Conservation (phyloP, 1,140 invertebrate genomes). For the Zaprionus camerounensis region DNA sequence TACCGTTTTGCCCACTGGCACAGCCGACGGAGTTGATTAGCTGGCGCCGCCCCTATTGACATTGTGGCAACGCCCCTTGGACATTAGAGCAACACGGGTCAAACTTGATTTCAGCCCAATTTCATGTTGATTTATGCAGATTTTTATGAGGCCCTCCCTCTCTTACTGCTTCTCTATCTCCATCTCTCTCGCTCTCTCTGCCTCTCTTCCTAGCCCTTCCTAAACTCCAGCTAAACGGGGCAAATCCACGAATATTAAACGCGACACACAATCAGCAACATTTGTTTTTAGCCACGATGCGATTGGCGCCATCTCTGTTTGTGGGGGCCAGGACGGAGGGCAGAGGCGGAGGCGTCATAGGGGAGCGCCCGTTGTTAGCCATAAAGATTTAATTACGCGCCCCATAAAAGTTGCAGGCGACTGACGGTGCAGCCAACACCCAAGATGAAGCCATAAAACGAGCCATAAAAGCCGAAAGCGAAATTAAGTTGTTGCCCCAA, state of each 20-base stretch:
- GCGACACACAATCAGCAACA: background rate
- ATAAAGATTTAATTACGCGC: conserved; percentile 69
- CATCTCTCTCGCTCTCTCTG: background rate
- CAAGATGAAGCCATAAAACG: conserved; percentile 54
- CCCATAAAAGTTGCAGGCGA: conserved; percentile 41
- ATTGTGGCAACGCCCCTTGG: conserved; percentile 70
- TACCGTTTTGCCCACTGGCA: background rate
- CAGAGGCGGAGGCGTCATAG: background rate
- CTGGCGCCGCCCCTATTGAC: conserved; percentile 57
- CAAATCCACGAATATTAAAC: conserved; percentile 55
- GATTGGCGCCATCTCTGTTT: conserved; percentile 37
- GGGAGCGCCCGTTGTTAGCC: conserved; percentile 32
- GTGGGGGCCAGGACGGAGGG: too few species aligned
- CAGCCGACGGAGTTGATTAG: background rate
- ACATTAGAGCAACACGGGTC: conserved; percentile 40
- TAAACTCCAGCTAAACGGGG: conserved; percentile 28
- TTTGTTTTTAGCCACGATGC: conserved; percentile 62
- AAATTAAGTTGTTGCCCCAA: conserved; percentile 49
- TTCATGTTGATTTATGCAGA: conserved; percentile 37
- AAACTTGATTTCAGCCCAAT: conserved; percentile 1
- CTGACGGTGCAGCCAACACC: conserved; percentile 21
- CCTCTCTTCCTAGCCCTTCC: background rate
- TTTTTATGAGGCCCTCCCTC: background rate
- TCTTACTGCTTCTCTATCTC: background rate
- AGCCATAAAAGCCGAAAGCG: conserved; percentile 20